Evolutionary conservation across 2,888 invertebrate species (phyloP).

Genomic region (Apantesis nais): DNA sequence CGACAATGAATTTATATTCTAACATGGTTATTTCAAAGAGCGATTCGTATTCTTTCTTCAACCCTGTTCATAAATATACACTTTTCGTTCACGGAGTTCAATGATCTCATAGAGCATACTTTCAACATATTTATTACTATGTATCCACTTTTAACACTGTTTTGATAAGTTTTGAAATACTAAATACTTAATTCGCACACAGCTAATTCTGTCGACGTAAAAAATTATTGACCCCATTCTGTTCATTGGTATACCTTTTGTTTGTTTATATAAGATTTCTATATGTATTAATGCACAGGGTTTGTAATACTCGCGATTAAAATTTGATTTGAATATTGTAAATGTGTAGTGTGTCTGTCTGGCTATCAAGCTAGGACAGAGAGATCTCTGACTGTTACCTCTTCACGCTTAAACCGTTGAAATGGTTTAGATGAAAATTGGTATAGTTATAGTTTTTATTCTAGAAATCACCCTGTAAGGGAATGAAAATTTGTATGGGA

Average conservation of each 20-base stretch:
- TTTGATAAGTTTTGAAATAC: conserved; percentile 34
- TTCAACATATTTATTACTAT: conserved; percentile 48
- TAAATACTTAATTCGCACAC: conserved; percentile 18
- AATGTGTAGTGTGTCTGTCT: too few species aligned
- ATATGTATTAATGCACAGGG: background rate
- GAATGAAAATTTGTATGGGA: too few species aligned
- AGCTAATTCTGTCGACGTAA: conserved; percentile 9
- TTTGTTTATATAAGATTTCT: conserved; percentile 16
- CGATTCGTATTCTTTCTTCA: conserved; percentile 2
- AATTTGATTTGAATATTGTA: too few species aligned
- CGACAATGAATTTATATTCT: background rate
- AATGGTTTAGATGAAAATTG: too few species aligned
- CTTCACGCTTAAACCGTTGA: too few species aligned
- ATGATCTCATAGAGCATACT: conserved; percentile 54
- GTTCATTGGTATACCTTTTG: background rate
- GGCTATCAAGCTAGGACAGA: too few species aligned
- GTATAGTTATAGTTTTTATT: too few species aligned
- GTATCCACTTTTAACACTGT: conserved; percentile 45
- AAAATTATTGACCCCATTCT: conserved; percentile 20
- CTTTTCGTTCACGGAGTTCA: conserved; percentile 51
- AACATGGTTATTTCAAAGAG: background rate
- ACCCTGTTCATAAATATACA: conserved; percentile 51
- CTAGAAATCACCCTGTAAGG: too few species aligned
- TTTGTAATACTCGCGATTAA: background rate
- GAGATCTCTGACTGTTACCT: too few species aligned